Evolutionary conservation across 2,113 vertebrate genomes (phyloP).

Genomic region (Saimiri boliviensis): DNA sequence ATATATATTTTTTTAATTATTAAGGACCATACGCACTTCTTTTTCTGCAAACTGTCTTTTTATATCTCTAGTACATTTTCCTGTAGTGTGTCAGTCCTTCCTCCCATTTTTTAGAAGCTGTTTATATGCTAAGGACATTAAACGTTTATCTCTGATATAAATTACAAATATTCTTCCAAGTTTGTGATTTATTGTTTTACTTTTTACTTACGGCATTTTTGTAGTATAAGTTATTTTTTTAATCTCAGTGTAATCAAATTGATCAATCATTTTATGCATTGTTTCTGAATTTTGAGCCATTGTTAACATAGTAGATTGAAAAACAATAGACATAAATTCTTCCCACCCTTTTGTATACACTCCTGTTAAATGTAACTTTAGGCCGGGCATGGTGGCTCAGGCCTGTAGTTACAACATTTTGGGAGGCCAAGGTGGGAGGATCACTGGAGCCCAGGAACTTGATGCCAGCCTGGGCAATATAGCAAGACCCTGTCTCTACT

Average conservation of each 20-base stretch:
- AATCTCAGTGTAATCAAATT: not conserved
- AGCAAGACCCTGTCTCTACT: no score
- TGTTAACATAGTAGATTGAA: not conserved
- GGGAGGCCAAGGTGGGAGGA: no score
- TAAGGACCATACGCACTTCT: not conserved
- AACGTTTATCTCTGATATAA: not conserved
- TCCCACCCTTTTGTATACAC: not conserved
- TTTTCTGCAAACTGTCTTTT: not conserved
- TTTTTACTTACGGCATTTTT: not conserved
- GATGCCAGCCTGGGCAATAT: no score
- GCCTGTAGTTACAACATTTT: no score
- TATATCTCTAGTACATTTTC: not conserved
- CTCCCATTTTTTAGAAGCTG: not conserved
- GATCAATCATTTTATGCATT: not conserved
- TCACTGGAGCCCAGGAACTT: no score
- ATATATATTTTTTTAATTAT: not conserved
- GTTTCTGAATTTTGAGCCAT: slow-evolving; percentile 16
- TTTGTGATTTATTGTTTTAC: not conserved
- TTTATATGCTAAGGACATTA: not conserved
- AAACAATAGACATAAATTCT: not conserved
- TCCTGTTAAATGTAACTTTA: not conserved
- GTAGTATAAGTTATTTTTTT: not conserved
- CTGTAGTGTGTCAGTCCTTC: not conserved
- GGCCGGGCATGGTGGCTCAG: no score
- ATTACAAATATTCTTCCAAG: not conserved